phyloP scores from a whole-genome alignment of 2,888 invertebrate species.

The Chrysolina haemoptera region DNA sequence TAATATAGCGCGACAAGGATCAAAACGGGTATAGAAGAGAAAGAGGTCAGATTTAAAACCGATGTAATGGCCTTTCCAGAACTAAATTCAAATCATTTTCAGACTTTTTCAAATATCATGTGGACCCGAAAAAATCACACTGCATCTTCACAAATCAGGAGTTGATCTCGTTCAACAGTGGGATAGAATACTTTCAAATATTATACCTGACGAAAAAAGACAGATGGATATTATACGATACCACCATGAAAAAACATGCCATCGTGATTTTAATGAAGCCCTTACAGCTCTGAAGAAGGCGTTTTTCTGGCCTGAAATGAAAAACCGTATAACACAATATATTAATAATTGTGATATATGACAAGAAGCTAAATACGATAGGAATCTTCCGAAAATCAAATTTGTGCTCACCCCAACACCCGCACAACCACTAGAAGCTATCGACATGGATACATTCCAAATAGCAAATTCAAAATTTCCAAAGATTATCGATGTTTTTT shows the following conservation, averaged over 20 bases:
- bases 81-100: not conserved
- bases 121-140: not conserved
- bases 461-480: constrained; percentile 9
- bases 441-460: constrained; percentile 13
- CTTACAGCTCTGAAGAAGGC: not conserved
- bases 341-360: constrained; percentile 22
- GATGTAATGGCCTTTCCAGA: too few species aligned
- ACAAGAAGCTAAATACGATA: constrained; percentile 22
- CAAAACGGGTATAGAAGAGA: too few species aligned
- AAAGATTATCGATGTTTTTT: constrained; percentile 20
- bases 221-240: too few species aligned
- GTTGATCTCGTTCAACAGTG: not conserved
- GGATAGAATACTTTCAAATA: not conserved
- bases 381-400: constrained; percentile 14
- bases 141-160: constrained; percentile 2
- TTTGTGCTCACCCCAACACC: constrained; percentile 15
- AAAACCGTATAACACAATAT: not conserved
- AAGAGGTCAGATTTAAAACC: too few species aligned
- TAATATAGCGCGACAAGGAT: too few species aligned
- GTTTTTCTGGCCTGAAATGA: constrained; percentile 11
- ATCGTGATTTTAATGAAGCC: constrained; percentile 14
- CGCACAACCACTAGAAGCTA: constrained; percentile 13
- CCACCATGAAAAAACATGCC: constrained; percentile 16
- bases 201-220: not conserved
- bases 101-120: constrained; percentile 14